These are phyloP conservation scores for Microdon myrmicae DNA, from an alignment of 2,888 invertebrate species.

Conservation along the genomic window DNA sequence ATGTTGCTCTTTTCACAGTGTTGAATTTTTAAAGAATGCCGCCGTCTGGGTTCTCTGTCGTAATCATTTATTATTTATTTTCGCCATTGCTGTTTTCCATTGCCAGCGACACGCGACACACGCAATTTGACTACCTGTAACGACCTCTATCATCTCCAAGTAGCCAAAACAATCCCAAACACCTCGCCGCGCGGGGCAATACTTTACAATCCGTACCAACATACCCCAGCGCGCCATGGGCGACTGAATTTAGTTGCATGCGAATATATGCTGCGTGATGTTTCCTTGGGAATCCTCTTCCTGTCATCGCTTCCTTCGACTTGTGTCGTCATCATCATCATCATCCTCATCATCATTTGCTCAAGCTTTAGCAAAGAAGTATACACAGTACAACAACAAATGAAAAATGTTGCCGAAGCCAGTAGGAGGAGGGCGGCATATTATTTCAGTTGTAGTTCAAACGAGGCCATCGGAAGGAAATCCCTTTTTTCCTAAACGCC, in stretches of 20 bases:
- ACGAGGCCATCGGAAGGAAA: conserved; percentile 10
- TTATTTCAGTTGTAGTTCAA: conserved; percentile 24
- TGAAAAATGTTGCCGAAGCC: too few species aligned
- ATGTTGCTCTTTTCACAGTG: too few species aligned
- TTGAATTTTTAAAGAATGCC: background rate
- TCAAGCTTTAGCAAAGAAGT: too few species aligned
- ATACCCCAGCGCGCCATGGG: too few species aligned
- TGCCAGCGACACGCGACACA: conserved; percentile 29
- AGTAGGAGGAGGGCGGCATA: too few species aligned
- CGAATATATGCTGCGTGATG: conserved; percentile 26
- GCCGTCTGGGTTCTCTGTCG: conserved; percentile 1
- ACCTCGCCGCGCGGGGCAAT: too few species aligned
- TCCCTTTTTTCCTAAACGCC: conserved; percentile 7
- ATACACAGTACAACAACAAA: conserved; percentile 4
- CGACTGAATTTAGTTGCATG: too few species aligned
- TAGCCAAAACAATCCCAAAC: conserved; percentile 48
- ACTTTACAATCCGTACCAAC: too few species aligned
- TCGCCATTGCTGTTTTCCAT: conserved; percentile 25
- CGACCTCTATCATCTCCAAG: conserved; percentile 48
- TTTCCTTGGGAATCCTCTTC: conserved; percentile 17
- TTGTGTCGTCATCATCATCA: conserved; percentile 30
- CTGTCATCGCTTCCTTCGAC: conserved; percentile 16
- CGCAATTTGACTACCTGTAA: conserved; percentile 38
- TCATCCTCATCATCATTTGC: too few species aligned
- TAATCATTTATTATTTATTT: conserved; percentile 11